Conservation (phyloP, 2,113 vertebrate species). For the Butorides virescens region DNA sequence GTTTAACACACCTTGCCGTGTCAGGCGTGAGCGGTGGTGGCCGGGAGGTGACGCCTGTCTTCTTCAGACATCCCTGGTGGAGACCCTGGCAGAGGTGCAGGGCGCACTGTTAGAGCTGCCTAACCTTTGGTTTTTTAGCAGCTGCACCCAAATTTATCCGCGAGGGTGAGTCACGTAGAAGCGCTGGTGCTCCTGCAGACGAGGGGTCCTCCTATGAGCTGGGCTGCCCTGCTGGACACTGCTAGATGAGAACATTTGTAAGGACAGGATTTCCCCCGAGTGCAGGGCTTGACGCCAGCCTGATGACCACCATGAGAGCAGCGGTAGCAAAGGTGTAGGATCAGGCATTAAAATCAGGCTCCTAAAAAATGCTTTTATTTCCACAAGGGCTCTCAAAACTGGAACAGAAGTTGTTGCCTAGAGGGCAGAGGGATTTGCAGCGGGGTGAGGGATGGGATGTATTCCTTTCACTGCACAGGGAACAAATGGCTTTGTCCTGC, state of each 20-base stretch:
- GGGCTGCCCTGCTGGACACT: neutral
- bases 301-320: neutral
- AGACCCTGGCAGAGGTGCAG: neutral
- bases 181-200: neutral
- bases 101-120: neutral
- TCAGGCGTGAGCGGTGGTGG: rapidly evolving
- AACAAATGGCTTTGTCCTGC: neutral
- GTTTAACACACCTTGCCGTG: neutral
- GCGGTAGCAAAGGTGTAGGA: neutral
- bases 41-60: neutral
- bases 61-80: neutral
- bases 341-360: neutral
- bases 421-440: neutral
- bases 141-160: neutral
- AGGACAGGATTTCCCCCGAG: neutral
- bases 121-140: neutral
- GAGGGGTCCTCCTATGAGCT: neutral
- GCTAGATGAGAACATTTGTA: neutral
- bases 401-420: neutral
- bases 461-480: neutral
- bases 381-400: neutral
- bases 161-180: neutral
- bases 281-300: neutral
- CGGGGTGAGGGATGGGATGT: neutral
- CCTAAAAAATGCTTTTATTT: neutral